Percentiles rank a stretch among this genome's conserved stretches.
These are phyloP conservation scores for Ctenosaura bakeri DNA, from an alignment of 2,797 vertebrate species.

Conservation along the genomic window DNA sequence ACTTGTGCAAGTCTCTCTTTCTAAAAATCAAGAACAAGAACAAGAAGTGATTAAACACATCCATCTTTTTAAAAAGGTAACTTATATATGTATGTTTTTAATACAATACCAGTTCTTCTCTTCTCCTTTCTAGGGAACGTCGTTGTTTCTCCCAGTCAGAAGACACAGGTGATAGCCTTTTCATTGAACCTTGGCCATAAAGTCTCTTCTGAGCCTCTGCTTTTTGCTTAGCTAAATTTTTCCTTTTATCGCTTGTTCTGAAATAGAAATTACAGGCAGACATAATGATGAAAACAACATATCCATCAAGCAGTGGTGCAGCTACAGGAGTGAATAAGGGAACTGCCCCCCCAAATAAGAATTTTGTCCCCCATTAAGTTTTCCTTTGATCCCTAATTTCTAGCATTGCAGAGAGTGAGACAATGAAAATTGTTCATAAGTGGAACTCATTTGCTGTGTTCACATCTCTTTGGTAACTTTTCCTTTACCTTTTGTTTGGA, in stretches of 20 bases:
- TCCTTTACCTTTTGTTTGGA: too few relatives aligned
- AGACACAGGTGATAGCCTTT: slow-evolving; percentile 89
- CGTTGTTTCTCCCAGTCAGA: slow-evolving; percentile 97
- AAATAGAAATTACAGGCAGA: slow-evolving; percentile 58
- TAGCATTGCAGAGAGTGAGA: too few relatives aligned
- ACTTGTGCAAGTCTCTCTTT: slow-evolving; percentile 96
- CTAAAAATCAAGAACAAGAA: slow-evolving; percentile 82
- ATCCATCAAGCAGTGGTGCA: background rate
- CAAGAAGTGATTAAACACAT: slow-evolving; percentile 50
- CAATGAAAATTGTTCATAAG: too few relatives aligned
- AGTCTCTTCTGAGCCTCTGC: slow-evolving; percentile 95
- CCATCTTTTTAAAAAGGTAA: background rate
- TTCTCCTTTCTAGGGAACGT: slow-evolving; percentile 91
- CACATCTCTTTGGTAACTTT: too few relatives aligned
- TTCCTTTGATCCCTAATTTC: too few relatives aligned
- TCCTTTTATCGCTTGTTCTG: slow-evolving; percentile 97
- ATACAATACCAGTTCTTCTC: slow-evolving; percentile 91
- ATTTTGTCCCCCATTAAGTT: too few relatives aligned
- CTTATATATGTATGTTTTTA: slow-evolving; percentile 3
- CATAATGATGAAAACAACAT: slow-evolving; percentile 36
- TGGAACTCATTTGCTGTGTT: too few relatives aligned
- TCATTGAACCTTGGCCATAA: slow-evolving; percentile 93
- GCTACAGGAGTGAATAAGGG: too few relatives aligned
- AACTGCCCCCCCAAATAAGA: too few relatives aligned
- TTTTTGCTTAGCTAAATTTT: slow-evolving; percentile 96